Evolutionary conservation across 2,113 vertebrate genomes (phyloP).

Genomic region (Psettodes erumei): DNA sequence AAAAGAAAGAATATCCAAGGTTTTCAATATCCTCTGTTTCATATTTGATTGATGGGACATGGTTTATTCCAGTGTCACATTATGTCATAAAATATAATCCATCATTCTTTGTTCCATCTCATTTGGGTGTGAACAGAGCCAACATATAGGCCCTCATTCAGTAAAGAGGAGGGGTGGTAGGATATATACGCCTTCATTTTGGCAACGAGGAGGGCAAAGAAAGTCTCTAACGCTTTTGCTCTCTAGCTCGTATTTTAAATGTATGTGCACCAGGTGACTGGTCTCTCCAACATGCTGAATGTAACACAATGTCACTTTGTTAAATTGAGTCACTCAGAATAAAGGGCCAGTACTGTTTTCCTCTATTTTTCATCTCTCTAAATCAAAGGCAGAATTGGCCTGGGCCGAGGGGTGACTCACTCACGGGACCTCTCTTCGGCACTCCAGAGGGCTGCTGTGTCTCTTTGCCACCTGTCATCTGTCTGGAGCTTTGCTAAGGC

Average conservation of each 20-base stretch:
- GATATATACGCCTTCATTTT: neutral
- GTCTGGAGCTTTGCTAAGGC: neutral
- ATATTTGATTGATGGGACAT: too few species aligned
- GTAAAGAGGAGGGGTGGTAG: neutral
- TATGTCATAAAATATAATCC: neutral
- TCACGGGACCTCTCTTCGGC: neutral
- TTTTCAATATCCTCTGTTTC: neutral
- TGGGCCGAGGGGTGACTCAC: neutral
- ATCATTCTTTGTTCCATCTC: neutral
- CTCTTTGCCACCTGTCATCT: too few species aligned
- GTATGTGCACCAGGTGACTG: neutral
- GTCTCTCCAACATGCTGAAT: neutral
- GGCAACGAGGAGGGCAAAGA: neutral
- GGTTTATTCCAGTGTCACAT: too few species aligned
- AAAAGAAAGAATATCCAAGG: too few species aligned
- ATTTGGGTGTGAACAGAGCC: neutral
- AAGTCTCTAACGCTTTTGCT: neutral
- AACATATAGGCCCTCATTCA: neutral
- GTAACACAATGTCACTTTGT: neutral
- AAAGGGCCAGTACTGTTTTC: neutral
- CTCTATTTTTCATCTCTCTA: neutral
- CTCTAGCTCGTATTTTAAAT: neutral
- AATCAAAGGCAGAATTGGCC: constrained; percentile 1
- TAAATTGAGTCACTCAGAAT: constrained; percentile 11
- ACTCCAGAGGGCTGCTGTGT: constrained; percentile 25